phyloP scores from a whole-genome alignment of 2,797 vertebrate species.

The Acanthurus leucopareius region DNA sequence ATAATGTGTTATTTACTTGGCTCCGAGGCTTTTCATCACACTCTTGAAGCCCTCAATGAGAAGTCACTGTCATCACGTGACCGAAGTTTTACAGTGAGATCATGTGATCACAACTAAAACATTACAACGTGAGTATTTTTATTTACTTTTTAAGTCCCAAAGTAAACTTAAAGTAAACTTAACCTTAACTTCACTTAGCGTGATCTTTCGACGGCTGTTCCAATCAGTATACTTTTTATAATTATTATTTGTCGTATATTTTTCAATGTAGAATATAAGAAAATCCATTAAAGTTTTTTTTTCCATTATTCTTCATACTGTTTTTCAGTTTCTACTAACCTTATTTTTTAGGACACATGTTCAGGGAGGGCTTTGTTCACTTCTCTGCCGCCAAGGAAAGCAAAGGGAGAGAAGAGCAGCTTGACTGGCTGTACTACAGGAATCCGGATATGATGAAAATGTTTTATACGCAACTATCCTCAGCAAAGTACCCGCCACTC shows the following conservation, averaged over 20 bases:
- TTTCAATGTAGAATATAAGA: neutral
- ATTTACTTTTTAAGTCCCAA: neutral
- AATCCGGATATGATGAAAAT: slow-evolving; percentile 94
- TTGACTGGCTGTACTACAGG: slow-evolving; percentile 71
- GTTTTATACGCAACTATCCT: slow-evolving; percentile 74
- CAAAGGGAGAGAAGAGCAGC: slow-evolving; percentile 53
- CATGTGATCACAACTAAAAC: neutral
- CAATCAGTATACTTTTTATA: neutral
- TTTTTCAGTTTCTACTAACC: neutral
- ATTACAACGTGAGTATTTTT: too few relatives aligned
- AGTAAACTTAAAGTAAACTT: too few relatives aligned
- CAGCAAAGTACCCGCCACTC: slow-evolving; percentile 56
- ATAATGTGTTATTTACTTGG: neutral
- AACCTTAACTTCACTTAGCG: too few relatives aligned
- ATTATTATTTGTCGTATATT: neutral
- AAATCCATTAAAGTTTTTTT: neutral
- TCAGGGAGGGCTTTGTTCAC: slow-evolving; percentile 62
- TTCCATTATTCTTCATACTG: neutral
- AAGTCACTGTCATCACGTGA: neutral
- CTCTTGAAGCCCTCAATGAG: neutral
- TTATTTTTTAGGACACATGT: slow-evolving; percentile 36
- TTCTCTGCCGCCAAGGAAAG: slow-evolving; percentile 54
- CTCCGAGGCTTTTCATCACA: neutral
- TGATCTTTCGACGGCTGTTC: neutral
- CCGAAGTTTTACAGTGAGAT: neutral